These are phyloP conservation scores for Anas bernieri DNA, from an alignment of 2,797 vertebrate species.

Conservation along the genomic window DNA sequence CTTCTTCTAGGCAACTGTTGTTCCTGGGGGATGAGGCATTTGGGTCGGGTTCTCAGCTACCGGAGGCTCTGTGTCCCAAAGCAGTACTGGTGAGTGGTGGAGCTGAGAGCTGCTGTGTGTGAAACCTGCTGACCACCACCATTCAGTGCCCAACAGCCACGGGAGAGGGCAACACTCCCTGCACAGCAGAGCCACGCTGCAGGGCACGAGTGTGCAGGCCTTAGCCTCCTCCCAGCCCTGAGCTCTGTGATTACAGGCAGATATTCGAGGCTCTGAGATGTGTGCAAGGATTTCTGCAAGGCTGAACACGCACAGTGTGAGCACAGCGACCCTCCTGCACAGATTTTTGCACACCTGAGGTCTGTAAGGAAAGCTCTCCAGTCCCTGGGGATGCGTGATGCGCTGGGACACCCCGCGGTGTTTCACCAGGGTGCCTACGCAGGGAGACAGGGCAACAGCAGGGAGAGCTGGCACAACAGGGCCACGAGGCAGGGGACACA, in stretches of 20 bases:
- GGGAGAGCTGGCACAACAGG: background rate
- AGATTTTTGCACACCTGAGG: background rate
- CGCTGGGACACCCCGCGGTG: background rate
- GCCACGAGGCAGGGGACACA: background rate
- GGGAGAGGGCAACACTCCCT: background rate
- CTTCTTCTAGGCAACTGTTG: background rate
- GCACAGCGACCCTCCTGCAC: rapidly evolving
- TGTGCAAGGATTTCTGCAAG: background rate
- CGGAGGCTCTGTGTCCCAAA: background rate
- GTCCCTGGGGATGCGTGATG: rapidly evolving
- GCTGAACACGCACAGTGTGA: rapidly evolving
- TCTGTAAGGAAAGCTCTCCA: background rate
- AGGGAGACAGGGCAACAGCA: background rate
- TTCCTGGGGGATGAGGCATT: background rate
- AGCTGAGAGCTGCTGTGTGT: too few species aligned
- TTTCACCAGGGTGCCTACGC: background rate
- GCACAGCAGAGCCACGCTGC: rapidly evolving
- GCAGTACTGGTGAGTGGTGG: background rate
- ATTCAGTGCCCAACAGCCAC: background rate
- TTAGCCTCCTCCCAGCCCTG: background rate
- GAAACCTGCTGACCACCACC: background rate
- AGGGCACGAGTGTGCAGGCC: background rate
- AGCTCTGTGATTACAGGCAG: background rate
- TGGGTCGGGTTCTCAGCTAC: background rate
- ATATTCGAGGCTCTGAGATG: background rate